Evolutionary conservation across 2,888 invertebrate species (phyloP).

Genomic region (Myopa testacea): DNA sequence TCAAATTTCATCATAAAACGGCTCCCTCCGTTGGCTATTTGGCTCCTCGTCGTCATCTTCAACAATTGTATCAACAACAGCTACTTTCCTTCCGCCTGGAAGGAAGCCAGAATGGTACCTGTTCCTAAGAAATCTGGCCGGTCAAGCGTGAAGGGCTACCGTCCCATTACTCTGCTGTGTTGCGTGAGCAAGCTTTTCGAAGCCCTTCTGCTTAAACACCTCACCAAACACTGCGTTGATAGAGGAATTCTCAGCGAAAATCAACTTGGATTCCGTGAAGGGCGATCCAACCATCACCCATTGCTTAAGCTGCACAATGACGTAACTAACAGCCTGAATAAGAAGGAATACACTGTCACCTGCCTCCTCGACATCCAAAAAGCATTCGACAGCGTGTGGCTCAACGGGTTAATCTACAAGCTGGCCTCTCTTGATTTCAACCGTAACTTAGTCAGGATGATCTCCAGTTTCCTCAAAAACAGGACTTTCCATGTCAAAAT

Average conservation of each 20-base stretch:
- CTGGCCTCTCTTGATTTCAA: background rate
- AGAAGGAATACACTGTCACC: background rate
- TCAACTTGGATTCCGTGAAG: background rate
- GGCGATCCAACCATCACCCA: background rate
- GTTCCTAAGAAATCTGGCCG: background rate
- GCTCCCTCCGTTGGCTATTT: background rate
- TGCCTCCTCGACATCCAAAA: background rate
- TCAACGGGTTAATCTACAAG: background rate
- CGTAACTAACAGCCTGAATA: background rate
- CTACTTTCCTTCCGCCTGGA: background rate
- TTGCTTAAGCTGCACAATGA: background rate
- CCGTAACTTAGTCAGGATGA: background rate
- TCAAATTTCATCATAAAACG: background rate
- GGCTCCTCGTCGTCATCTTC: background rate
- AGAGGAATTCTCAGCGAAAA: background rate
- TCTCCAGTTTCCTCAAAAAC: background rate
- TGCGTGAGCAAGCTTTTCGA: slow-evolving; percentile 1
- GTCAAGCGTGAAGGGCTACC: background rate
- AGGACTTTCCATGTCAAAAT: background rate
- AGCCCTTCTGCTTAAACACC: background rate
- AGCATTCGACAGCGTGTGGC: background rate
- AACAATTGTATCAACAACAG: too few species aligned
- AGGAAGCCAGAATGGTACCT: background rate
- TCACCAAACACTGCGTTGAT: background rate
- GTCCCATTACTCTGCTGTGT: background rate